Evolutionary conservation across 2,113 vertebrate genomes (phyloP).

Genomic region (Chionodraco myersi): DNA sequence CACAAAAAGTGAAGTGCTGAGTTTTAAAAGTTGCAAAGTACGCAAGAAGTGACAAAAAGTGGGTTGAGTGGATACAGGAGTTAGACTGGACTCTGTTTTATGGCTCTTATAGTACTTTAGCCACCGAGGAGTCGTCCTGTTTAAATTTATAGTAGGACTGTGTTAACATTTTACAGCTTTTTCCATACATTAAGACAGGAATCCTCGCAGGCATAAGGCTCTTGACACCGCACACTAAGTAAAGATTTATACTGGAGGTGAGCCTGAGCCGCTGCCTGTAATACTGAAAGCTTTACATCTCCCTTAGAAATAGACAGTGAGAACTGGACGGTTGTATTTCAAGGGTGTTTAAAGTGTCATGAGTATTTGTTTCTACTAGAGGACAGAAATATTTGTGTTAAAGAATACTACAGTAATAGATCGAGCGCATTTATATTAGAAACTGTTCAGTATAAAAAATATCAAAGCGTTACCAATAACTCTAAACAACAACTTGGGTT

Average conservation of each 20-base stretch:
- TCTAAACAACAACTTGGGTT: too few species aligned
- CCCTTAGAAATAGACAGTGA: not conserved
- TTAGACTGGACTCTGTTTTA: not conserved
- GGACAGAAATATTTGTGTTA: not conserved
- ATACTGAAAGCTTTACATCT: not conserved
- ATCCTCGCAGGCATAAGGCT: not conserved
- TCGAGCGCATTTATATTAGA: not conserved
- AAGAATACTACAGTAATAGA: not conserved
- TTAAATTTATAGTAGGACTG: conserved; percentile 32
- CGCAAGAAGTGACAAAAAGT: not conserved
- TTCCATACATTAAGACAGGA: conserved; percentile 25
- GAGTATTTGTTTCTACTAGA: not conserved
- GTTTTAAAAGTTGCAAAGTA: conserved; percentile 5
- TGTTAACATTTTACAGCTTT: conserved; percentile 51
- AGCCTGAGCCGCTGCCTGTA: not conserved
- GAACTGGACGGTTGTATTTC: not conserved
- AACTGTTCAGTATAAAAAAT: too few species aligned
- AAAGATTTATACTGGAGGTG: conserved; percentile 5
- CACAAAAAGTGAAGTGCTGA: conserved; percentile 23
- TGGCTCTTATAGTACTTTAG: conserved; percentile 8
- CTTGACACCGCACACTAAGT: not conserved
- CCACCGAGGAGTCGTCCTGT: conserved; percentile 33
- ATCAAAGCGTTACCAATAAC: too few species aligned
- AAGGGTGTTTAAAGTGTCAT: not conserved
- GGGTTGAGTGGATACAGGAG: not conserved